Conservation (phyloP, 2,113 vertebrate genomes). For the Motacilla tschutschensis region DNA sequence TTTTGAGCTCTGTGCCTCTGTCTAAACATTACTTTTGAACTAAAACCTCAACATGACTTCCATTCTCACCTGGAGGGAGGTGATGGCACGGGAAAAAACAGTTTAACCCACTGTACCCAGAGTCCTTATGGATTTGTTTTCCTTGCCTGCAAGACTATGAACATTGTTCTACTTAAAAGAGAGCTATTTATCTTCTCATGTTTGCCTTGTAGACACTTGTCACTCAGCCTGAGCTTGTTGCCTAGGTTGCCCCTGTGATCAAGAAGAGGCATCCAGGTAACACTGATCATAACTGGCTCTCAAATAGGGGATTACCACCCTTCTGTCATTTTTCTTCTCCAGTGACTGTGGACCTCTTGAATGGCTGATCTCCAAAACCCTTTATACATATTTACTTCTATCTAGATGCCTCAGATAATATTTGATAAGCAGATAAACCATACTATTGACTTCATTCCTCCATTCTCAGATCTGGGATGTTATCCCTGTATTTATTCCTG, state of each 20-base stretch:
- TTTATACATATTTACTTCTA: background rate
- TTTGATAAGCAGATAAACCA: background rate
- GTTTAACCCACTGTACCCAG: background rate
- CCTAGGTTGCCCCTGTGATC: background rate
- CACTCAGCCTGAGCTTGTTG: background rate
- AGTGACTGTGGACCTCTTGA: background rate
- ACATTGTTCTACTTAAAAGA: background rate
- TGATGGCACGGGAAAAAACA: background rate
- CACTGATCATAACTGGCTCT: background rate
- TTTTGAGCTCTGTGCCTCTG: background rate
- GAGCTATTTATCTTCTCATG: background rate
- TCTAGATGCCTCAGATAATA: background rate
- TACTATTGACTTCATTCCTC: background rate
- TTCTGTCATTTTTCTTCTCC: background rate
- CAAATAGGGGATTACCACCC: background rate
- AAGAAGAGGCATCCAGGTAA: background rate
- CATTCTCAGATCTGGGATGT: background rate
- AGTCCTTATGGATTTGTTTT: background rate
- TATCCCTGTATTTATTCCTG: background rate
- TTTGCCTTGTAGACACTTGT: background rate
- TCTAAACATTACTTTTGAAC: background rate
- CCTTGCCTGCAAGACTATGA: background rate
- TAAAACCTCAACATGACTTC: background rate
- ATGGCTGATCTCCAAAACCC: background rate
- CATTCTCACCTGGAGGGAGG: background rate